Base-by-base conservation (phyloP, 2,888 invertebrate species). In the Galerucella calmariensis region DNA sequence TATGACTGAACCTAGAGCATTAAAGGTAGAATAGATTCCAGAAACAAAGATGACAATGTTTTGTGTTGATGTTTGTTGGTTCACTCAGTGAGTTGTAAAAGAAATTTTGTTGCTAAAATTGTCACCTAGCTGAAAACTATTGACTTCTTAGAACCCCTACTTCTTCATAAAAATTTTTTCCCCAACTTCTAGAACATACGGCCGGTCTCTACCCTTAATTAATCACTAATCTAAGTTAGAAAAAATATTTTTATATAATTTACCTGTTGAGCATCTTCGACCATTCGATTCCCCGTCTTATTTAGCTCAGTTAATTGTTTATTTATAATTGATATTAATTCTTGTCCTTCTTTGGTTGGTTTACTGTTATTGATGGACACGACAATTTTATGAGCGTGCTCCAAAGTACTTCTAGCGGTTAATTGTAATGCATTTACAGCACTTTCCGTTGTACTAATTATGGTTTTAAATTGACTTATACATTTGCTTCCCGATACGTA, bases 401-500 rank as follows among this genome's bases (percentile, higher is more conserved):
- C 71, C 35, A 88, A 77, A 63, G 87, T 85, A 12, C 82, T 80
- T 79, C 84, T 86, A 10, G 86, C 83, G 2, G 86, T 85, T 41
- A 79, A 80, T 74, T 87, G 85, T 69, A 88, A 81, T 5, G 84
- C 82, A n/a, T 80, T 81, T 4, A 88, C 80, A 2, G 86, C 84
- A 65, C 83, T 86, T 16, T 85, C 85, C 0, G 87, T 87, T 65
- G 85, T 83, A 41, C 84, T 81, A 2, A 87, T 81, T 8, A 88
- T 76, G 44, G 82, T 84, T 81, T 86, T 84, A 73, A 88, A 80
- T 75, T 87, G 85, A 35, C 82, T 82, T 16, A 88, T 82, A 73
- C 88, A 87, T 79, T 88, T 88, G 74, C 87, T 88, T 10, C 86
- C 87, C 6, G 85, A 79, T 12, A 79, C 75, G 68, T 85, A 84